Conservation (phyloP, 1,140 invertebrate genomes). For the Drosophila mauritiana region DNA sequence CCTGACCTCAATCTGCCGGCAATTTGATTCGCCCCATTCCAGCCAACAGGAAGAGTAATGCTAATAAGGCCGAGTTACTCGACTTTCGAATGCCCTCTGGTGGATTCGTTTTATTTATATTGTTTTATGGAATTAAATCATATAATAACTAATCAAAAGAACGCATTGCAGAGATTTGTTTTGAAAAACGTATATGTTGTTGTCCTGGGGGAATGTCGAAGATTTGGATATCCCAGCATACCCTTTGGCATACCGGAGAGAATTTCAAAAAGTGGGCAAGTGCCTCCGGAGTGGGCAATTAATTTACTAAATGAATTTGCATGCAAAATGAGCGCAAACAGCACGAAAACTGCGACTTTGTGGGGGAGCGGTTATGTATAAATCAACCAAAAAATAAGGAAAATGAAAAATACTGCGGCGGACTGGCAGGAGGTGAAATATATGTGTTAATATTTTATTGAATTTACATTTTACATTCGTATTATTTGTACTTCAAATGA, state of each 20-base stretch:
- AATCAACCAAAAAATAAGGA: constrained; percentile 15
- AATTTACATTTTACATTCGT: background rate
- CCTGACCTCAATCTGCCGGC: constrained; percentile 73
- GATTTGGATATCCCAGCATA: background rate
- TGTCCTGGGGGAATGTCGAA: too few relatives aligned
- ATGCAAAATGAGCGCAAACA: constrained; percentile 75
- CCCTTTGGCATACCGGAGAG: constrained; percentile 8
- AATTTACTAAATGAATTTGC: constrained; percentile 83
- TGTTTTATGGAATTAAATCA: background rate
- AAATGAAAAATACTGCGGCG: background rate
- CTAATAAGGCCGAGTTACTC: background rate
- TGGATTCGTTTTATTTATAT: background rate
- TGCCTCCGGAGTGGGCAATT: constrained; percentile 72
- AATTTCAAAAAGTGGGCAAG: constrained; percentile 42
- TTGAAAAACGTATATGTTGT: too few relatives aligned
- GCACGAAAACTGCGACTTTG: constrained; percentile 26
- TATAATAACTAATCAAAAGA: background rate
- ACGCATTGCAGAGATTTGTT: background rate
- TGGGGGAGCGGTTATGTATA: constrained; percentile 35
- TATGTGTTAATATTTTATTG: too few relatives aligned
- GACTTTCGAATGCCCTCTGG: background rate
- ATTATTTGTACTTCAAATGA: background rate
- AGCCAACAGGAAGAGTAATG: constrained; percentile 21
- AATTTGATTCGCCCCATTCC: constrained; percentile 53
- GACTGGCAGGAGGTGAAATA: background rate